These are phyloP conservation scores for Nematolebias whitei DNA, from an alignment of 2,113 vertebrate genomes.

Conservation along the genomic window DNA sequence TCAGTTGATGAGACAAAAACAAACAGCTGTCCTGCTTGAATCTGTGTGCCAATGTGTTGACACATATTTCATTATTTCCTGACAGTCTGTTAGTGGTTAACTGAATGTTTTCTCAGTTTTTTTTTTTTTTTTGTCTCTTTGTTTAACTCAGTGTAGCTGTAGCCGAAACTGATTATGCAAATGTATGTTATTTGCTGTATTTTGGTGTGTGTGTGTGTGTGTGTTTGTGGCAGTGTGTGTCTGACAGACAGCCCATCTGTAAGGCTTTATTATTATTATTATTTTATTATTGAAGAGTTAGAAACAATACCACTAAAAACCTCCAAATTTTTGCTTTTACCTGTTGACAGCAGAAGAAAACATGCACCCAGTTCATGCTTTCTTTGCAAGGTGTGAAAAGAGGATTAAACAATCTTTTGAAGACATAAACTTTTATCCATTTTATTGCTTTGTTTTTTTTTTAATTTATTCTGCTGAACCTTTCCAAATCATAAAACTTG, in stretches of 20 bases:
- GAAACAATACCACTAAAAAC: background rate
- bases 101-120: background rate
- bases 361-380: background rate
- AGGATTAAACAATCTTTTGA: background rate
- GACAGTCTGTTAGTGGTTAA: background rate
- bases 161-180: conserved; percentile 19
- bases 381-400: background rate
- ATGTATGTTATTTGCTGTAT: conserved; percentile 14
- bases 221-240: conserved; percentile 1
- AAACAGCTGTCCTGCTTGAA: conserved; percentile 1
- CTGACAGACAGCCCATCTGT: background rate
- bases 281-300: background rate
- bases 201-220: background rate
- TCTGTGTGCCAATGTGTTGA: background rate
- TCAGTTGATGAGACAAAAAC: background rate
- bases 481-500: background rate
- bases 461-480: background rate
- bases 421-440: background rate
- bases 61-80: background rate
- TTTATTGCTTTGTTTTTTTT: background rate
- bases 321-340: background rate
- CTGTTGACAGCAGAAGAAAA: background rate
- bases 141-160: too few species aligned
- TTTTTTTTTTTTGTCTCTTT: too few species aligned
- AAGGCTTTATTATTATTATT: too few species aligned